Evolutionary conservation across 1,140 invertebrate species (phyloP).

Genomic region (Leptoteleia sp.): DNA sequence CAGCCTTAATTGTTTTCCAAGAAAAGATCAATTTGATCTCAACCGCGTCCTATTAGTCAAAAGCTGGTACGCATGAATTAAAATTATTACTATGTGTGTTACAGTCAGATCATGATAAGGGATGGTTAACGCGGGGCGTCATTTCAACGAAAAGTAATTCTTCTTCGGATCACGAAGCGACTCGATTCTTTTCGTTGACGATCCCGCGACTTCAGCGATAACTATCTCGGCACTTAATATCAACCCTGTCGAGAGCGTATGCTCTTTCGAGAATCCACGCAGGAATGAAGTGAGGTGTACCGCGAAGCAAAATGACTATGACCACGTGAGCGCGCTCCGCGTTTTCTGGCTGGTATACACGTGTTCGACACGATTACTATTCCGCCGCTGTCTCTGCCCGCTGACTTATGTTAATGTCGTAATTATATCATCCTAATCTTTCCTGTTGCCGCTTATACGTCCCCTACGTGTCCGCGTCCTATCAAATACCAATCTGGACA

Average conservation of each 20-base stretch:
- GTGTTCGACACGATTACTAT: slow-evolving; percentile 80
- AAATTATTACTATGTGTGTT: slow-evolving; percentile 40
- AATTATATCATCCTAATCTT: slow-evolving; percentile 82
- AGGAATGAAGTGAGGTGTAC: slow-evolving; percentile 35
- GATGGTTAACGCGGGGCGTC: slow-evolving; percentile 45
- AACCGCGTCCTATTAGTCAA: slow-evolving; percentile 31
- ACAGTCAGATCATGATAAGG: slow-evolving; percentile 47
- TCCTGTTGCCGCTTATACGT: slow-evolving; percentile 71
- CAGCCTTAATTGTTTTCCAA: slow-evolving; percentile 25
- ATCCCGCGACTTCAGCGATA: slow-evolving; percentile 59
- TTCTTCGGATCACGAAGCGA: slow-evolving; percentile 62
- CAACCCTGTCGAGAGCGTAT: slow-evolving; percentile 57
- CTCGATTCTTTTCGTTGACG: slow-evolving; percentile 64
- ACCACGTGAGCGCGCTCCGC: slow-evolving; percentile 57
- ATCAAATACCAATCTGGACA: slow-evolving; percentile 81
- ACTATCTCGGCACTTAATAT: slow-evolving; percentile 67
- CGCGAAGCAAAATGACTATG: slow-evolving; percentile 57
- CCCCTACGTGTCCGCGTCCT: slow-evolving; percentile 77
- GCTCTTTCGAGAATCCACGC: slow-evolving; percentile 55
- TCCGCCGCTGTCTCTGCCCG: slow-evolving; percentile 76
- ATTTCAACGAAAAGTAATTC: slow-evolving; percentile 59
- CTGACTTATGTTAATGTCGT: slow-evolving; percentile 82
- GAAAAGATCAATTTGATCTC: slow-evolving; percentile 40
- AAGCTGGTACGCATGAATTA: slow-evolving; percentile 35
- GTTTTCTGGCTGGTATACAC: slow-evolving; percentile 68